Evolutionary conservation across 2,113 vertebrate genomes (phyloP).

Genomic region (Micronycteris hirsuta): DNA sequence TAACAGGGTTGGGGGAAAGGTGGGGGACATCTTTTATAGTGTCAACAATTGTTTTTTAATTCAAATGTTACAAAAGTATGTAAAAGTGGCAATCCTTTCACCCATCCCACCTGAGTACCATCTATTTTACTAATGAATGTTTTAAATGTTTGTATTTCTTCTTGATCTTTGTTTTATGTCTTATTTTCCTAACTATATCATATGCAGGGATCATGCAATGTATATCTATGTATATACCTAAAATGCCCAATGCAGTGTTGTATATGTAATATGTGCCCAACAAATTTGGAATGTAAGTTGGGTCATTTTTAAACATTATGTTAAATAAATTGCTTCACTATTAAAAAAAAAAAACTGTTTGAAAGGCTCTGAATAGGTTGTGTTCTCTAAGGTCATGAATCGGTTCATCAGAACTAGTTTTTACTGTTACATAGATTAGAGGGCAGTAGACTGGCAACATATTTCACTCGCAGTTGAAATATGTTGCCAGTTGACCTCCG

Average conservation of each 20-base stretch:
- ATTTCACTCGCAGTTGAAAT: neutral
- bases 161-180: neutral
- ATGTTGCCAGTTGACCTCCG: too few relatives aligned
- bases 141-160: neutral
- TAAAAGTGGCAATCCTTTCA: neutral
- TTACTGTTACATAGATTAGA: neutral
- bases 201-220: neutral
- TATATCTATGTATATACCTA: neutral
- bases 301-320: neutral
- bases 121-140: neutral
- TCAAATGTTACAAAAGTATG: neutral
- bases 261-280: neutral
- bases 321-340: neutral
- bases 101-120: neutral
- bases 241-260: neutral
- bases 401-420: neutral
- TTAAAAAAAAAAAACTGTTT: neutral
- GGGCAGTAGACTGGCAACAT: neutral
- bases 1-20: too few relatives aligned
- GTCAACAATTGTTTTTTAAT: neutral
- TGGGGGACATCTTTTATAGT: too few relatives aligned
- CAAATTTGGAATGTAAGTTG: neutral
- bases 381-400: neutral
- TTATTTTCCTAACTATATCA: neutral
- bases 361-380: neutral